Evolutionary conservation across 2,888 invertebrate genomes (phyloP).

Genomic region (Nomada lathburiana): DNA sequence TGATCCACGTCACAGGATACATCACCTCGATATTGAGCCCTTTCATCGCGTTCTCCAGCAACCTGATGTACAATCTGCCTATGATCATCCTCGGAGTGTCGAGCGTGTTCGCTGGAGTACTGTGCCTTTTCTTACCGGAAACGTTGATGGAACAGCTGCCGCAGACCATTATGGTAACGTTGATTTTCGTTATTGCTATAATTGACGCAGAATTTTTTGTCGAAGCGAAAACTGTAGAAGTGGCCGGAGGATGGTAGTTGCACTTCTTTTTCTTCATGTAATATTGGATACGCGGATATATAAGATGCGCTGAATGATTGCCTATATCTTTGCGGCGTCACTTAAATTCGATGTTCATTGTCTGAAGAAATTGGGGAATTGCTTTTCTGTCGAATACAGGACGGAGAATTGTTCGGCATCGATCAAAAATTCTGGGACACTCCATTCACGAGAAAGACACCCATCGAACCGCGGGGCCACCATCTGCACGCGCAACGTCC

Average conservation of each 20-base stretch:
- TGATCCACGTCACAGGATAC: conserved; percentile 95
- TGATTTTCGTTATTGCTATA: background rate
- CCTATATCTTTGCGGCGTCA: too few species aligned
- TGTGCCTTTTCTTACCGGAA: conserved; percentile 48
- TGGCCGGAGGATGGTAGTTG: too few species aligned
- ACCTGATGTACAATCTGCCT: conserved; percentile 89
- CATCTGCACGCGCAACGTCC: conserved; percentile 50
- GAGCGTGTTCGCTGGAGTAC: conserved; percentile 80
- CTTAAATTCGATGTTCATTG: too few species aligned
- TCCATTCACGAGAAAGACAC: conserved; percentile 85
- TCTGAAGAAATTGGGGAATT: too few species aligned
- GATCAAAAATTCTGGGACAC: conserved; percentile 92
- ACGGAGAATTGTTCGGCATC: conserved; percentile 92
- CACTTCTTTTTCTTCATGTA: too few species aligned
- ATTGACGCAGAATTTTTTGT: too few species aligned
- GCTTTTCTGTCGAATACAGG: conserved; percentile 81
- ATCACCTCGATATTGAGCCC: conserved; percentile 92
- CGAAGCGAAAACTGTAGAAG: too few species aligned
- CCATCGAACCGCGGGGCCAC: conserved; percentile 57
- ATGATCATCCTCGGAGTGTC: conserved; percentile 90
- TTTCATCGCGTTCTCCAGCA: conserved; percentile 92
- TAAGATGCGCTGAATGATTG: too few species aligned
- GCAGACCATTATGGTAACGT: conserved; percentile 40
- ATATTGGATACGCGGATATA: too few species aligned
- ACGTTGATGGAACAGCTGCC: conserved; percentile 54